Evolutionary conservation across 2,888 invertebrate species (phyloP), one percentile per base, ranked within the genome.

Genomic region (Phrixothrix hirtus): DNA sequence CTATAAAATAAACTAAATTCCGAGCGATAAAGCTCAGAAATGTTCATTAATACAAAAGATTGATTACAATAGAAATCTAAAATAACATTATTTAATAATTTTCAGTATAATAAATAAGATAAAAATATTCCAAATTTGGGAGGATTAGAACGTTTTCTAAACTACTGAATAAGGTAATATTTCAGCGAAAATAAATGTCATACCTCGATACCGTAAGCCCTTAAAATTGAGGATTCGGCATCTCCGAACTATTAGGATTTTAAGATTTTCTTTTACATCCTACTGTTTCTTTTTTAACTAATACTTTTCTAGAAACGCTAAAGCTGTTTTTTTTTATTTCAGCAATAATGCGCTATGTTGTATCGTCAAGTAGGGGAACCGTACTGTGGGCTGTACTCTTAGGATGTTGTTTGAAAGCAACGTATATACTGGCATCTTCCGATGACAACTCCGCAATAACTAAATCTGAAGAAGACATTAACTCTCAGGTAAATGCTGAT

Each of bases 271-370:
- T 21, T 7, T 3, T 21, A 21, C 21, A 5, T 21, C 3, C 21
- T 21, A 21, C 21, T 3, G 21, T n/a, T n/a, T n/a, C n/a, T n/a
- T n/a, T n/a, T n/a, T n/a, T n/a, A n/a, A n/a, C n/a, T n/a, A n/a
- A n/a, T n/a, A n/a, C n/a, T n/a, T n/a, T n/a, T n/a, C n/a, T n/a
- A n/a, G n/a, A n/a, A n/a, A n/a, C n/a, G n/a, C n/a, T n/a, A n/a
- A 13, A 5, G 11, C 3, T 31, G 31, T 7, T 31, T 12, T 31
- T 31, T 13, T 31, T 31, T 2, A 16, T 51, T 55, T 64, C 65
- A 69, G 70, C 64, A 68, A 69, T 63, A 66, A 72, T 71, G 72
- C 64, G 67, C 52, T 55, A 69, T 65, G 63, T 61, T 51, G 57
- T 62, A 55, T 58, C 63, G 37, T 44, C 63, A 32, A 59, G 60